phyloP scores from a whole-genome alignment of 2,113 vertebrate species.

The Tonatia bakeri region DNA sequence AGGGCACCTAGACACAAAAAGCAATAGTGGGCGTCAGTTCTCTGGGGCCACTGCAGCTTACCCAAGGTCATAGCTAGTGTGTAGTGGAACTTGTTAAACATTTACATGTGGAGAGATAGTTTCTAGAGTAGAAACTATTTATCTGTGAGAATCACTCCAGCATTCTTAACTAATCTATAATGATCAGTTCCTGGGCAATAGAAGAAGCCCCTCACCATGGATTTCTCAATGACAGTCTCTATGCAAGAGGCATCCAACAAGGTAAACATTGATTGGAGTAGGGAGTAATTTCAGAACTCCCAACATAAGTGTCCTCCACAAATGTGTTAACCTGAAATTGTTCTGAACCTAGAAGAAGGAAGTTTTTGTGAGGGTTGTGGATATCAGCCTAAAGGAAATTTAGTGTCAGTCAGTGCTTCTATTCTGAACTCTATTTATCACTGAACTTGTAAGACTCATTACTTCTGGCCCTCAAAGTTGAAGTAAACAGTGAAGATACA shows the following conservation, averaged over 20 bases:
- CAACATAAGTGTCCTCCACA: background rate
- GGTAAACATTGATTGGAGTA: background rate
- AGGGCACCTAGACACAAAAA: background rate
- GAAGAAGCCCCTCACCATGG: background rate
- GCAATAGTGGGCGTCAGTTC: background rate
- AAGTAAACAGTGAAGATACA: conserved; percentile 7
- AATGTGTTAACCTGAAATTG: background rate
- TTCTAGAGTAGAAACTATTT: background rate
- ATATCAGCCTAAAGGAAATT: background rate
- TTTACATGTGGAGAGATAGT: background rate
- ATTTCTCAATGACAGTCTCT: background rate
- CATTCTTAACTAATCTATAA: background rate
- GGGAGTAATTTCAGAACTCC: background rate
- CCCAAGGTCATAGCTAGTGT: background rate
- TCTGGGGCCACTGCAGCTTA: background rate
- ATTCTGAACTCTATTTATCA: background rate
- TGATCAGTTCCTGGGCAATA: background rate
- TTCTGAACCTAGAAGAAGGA: background rate
- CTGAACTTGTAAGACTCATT: background rate
- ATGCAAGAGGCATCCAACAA: background rate
- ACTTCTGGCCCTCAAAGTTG: background rate
- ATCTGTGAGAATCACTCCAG: background rate
- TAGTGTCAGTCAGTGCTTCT: background rate
- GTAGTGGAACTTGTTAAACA: background rate
- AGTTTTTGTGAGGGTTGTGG: background rate